phyloP scores from a whole-genome alignment of 2,797 vertebrate species.

The Crax fasciolata region DNA sequence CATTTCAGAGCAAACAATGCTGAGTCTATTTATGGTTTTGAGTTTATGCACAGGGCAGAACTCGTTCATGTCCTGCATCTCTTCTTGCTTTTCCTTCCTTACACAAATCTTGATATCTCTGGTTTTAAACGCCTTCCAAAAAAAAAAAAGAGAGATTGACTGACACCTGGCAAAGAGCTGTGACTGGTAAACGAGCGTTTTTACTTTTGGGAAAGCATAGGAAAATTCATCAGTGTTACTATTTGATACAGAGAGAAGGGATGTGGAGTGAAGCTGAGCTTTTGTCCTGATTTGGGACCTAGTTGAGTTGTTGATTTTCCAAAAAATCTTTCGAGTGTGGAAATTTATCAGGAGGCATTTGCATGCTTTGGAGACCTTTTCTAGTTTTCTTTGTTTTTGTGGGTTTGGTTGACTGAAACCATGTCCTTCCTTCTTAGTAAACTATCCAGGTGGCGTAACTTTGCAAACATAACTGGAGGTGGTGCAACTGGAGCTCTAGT shows the following conservation, averaged over 20 bases:
- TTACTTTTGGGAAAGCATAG: not conserved
- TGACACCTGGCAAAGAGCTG: not conserved
- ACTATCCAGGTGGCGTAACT: no score
- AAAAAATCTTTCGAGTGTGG: not conserved
- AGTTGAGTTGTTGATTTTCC: not conserved
- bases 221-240: rapidly evolving
- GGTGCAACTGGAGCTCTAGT: not conserved
- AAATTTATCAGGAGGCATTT: not conserved
- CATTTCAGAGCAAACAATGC: not conserved
- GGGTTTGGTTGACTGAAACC: not conserved
- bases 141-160: not conserved
- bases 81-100: not conserved
- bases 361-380: not conserved
- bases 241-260: not conserved
- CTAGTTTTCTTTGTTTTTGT: not conserved
- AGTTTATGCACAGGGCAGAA: not conserved
- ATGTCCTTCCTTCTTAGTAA: not conserved
- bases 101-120: rapidly evolving
- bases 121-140: not conserved
- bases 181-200: not conserved
- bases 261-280: not conserved
- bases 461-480: no score
- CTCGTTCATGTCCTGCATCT: rapidly evolving
- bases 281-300: not conserved
- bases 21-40: not conserved